Evolutionary conservation across 2,888 invertebrate genomes (phyloP).

Genomic region (Stratiomys singularior): DNA sequence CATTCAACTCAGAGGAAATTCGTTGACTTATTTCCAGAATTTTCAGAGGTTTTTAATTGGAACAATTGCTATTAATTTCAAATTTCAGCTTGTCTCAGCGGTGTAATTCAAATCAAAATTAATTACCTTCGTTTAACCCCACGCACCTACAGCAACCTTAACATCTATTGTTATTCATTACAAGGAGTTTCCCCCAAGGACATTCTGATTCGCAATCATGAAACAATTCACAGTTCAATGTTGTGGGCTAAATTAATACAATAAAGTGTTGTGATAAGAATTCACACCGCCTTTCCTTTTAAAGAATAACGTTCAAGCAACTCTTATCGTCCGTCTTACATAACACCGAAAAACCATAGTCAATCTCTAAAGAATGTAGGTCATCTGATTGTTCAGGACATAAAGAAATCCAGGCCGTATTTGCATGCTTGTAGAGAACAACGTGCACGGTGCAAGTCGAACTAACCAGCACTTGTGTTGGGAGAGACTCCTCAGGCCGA

Average conservation of each 20-base stretch:
- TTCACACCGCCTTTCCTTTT: neutral
- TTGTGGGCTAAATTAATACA: slow-evolving; percentile 18
- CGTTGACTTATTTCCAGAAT: too few relatives aligned
- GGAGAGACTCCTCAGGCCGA: neutral
- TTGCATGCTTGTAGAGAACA: neutral
- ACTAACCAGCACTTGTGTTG: neutral
- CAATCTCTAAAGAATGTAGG: slow-evolving; percentile 17
- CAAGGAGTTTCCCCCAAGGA: slow-evolving; percentile 1
- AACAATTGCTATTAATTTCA: too few relatives aligned
- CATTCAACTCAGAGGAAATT: too few relatives aligned
- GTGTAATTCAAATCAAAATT: neutral
- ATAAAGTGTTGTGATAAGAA: slow-evolving; percentile 23
- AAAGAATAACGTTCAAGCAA: neutral
- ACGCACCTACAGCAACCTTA: neutral
- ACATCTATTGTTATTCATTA: neutral
- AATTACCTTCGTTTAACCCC: neutral
- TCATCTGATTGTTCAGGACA: slow-evolving; percentile 20
- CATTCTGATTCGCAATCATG: neutral
- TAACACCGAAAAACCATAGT: neutral
- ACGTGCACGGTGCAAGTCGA: neutral
- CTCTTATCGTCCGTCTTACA: slow-evolving; percentile 26
- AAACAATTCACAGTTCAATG: neutral
- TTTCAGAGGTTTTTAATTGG: too few relatives aligned
- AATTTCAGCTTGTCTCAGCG: too few relatives aligned
- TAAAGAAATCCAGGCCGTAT: neutral